Percentiles rank a stretch among this genome's conserved stretches.
Evolutionary conservation across 2,888 invertebrate genomes (phyloP).

Genomic region (Macrophya annulata): DNA sequence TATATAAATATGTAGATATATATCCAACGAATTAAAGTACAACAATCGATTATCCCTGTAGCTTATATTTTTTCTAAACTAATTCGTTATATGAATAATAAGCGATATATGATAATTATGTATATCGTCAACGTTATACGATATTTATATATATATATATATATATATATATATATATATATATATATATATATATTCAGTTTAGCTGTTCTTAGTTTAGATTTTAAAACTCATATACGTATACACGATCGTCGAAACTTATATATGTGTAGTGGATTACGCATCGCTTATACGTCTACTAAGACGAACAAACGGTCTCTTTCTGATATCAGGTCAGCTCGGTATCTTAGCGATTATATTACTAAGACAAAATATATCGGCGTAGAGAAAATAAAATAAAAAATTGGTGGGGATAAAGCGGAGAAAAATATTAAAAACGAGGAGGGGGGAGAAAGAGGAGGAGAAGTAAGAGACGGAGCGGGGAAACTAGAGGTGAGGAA

Average conservation of each 20-base stretch:
- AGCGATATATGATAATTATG: neutral
- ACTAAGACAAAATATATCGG: constrained; percentile 11
- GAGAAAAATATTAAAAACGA: constrained; percentile 7
- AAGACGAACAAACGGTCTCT: constrained; percentile 20
- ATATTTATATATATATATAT: too few species aligned
- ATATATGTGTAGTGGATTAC: neutral
- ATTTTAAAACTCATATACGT: neutral
- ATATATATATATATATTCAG: too few species aligned
- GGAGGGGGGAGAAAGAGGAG: neutral
- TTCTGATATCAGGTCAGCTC: constrained; percentile 33
- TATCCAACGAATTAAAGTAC: neutral
- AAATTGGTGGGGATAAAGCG: neutral
- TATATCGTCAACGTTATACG: neutral
- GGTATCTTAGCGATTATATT: constrained; percentile 3
- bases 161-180: too few species aligned
- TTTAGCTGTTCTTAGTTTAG: neutral
- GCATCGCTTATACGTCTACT: constrained; percentile 1
- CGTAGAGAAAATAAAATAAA: neutral
- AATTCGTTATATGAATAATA: neutral
- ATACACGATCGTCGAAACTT: neutral
- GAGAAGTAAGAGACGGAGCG: neutral
- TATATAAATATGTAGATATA: neutral
- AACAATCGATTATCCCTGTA: neutral
- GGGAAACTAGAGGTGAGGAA: constrained; percentile 1
- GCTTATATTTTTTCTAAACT: too few species aligned